Evolutionary conservation across 1,140 invertebrate species (phyloP).

Genomic region (Colletes gigas): DNA sequence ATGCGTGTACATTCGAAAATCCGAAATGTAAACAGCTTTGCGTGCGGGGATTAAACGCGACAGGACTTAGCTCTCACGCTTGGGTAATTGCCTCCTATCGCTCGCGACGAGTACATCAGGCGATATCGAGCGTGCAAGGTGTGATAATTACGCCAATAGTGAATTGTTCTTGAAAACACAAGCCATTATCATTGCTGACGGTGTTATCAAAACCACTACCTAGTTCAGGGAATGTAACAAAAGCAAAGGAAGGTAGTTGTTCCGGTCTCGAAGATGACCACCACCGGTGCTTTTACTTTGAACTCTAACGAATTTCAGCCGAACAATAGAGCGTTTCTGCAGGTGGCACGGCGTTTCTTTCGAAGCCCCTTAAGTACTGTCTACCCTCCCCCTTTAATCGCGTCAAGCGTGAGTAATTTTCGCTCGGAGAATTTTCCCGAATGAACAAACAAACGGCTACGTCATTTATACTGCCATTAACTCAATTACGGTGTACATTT

Average conservation of each 20-base stretch:
- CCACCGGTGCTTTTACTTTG: too few relatives aligned
- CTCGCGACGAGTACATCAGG: not conserved
- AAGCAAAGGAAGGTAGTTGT: not conserved
- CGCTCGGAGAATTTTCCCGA: not conserved
- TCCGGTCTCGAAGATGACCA: too few relatives aligned
- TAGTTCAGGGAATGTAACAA: too few relatives aligned
- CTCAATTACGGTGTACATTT: not conserved
- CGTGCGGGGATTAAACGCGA: constrained; percentile 4
- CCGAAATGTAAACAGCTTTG: not conserved
- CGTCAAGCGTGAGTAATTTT: not conserved
- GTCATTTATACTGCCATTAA: not conserved
- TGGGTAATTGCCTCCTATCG: not conserved
- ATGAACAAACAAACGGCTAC: not conserved
- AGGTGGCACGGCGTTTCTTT: not conserved
- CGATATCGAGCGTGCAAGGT: not conserved
- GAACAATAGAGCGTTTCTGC: not conserved
- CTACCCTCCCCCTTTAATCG: not conserved
- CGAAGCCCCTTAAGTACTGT: not conserved
- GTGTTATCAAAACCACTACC: too few relatives aligned
- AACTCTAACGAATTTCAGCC: not conserved
- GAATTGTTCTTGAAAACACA: too few relatives aligned
- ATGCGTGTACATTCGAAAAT: not conserved
- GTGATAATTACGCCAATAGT: too few relatives aligned
- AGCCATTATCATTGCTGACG: too few relatives aligned
- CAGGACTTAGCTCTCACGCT: not conserved